Conservation (phyloP, 2,113 vertebrate genomes). For the Tretioscincus oriximinensis region DNA sequence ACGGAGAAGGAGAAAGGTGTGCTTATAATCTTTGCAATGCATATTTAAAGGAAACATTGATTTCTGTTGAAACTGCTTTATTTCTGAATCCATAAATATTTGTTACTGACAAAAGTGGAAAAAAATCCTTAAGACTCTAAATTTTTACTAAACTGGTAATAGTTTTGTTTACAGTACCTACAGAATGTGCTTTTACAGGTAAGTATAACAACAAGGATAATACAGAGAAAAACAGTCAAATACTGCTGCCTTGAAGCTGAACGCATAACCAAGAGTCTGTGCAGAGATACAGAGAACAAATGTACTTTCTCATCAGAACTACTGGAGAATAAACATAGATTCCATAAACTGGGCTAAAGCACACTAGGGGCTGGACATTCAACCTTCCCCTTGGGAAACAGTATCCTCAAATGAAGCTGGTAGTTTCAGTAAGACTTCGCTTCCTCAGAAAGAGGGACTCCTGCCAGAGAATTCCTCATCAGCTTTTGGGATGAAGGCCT, state of each 20-base stretch:
- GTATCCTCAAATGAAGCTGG: slow-evolving; percentile 75
- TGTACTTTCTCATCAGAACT: slow-evolving; percentile 73
- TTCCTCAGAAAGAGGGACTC: slow-evolving; percentile 72
- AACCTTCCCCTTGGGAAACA: slow-evolving; percentile 73
- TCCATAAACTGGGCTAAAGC: slow-evolving; percentile 80
- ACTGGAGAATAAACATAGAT: slow-evolving; percentile 78
- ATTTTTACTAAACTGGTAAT: slow-evolving; percentile 78
- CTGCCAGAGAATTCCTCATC: slow-evolving; percentile 75
- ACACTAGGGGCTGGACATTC: slow-evolving; percentile 73
- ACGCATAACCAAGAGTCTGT: slow-evolving; percentile 71
- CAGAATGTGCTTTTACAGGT: slow-evolving; percentile 87
- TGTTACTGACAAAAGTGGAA: slow-evolving; percentile 87
- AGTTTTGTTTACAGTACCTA: slow-evolving; percentile 80
- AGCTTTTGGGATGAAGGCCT: slow-evolving; percentile 58
- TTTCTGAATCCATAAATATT: slow-evolving; percentile 84
- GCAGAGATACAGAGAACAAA: slow-evolving; percentile 77
- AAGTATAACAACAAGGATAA: slow-evolving; percentile 79
- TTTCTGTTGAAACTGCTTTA: slow-evolving; percentile 81
- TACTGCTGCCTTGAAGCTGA: slow-evolving; percentile 78
- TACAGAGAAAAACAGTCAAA: slow-evolving; percentile 84
- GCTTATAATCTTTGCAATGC: slow-evolving; percentile 45
- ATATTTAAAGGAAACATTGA: slow-evolving; percentile 46
- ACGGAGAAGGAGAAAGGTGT: background rate
- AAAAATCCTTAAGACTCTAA: slow-evolving; percentile 83
- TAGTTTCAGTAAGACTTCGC: slow-evolving; percentile 73